Evolutionary conservation across 2,888 invertebrate genomes (phyloP).

Genomic region (Aporophyla nigra): DNA sequence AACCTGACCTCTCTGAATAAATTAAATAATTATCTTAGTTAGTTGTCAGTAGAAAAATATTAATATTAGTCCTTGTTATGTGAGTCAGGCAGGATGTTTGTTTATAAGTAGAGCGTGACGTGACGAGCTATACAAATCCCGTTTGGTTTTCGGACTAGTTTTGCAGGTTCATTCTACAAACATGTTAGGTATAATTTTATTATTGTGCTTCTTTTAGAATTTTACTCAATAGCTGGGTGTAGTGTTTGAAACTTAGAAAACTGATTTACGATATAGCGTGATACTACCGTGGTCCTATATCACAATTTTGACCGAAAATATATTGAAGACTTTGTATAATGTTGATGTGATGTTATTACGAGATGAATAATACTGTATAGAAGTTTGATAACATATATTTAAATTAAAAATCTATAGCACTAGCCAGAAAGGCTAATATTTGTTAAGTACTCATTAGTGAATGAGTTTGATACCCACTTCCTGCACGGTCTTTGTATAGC

Average conservation of each 20-base stretch:
- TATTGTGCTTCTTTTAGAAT: constrained; percentile 22
- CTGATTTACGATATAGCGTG: background rate
- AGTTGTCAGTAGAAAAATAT: constrained; percentile 20
- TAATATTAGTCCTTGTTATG: constrained; percentile 36
- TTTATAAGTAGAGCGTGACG: constrained; percentile 56
- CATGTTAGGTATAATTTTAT: constrained; percentile 1
- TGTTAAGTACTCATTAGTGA: background rate
- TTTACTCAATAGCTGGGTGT: constrained; percentile 12
- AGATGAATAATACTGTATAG: background rate
- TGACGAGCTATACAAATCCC: constrained; percentile 53
- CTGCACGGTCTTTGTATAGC: background rate
- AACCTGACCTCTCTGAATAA: constrained; percentile 26
- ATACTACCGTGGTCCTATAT: background rate
- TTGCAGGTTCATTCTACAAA: constrained; percentile 28
- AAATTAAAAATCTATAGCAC: background rate
- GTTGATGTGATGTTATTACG: background rate
- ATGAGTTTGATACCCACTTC: constrained; percentile 15
- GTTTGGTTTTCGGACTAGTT: constrained; percentile 60
- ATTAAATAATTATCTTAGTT: constrained; percentile 9
- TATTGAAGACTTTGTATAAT: no score
- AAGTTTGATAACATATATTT: background rate
- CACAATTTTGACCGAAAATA: background rate
- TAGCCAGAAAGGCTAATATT: background rate
- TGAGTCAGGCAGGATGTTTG: constrained; percentile 56
- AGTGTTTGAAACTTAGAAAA: background rate